Base-by-base conservation (phyloP, 2,888 invertebrate genomes). In the Ommatoiulus sabulosus region DNA sequence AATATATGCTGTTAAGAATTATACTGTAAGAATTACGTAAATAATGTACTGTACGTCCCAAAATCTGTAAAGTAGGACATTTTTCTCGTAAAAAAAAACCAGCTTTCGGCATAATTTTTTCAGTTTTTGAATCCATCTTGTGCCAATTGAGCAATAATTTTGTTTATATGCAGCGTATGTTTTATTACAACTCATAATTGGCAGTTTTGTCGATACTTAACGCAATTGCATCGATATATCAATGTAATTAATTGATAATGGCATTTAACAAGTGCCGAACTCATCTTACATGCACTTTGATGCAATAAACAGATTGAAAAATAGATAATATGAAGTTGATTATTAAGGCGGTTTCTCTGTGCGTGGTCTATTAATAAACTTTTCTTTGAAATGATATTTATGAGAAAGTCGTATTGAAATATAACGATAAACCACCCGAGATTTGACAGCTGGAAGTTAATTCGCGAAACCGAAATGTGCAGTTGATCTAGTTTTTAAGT, bases 311-410 rank as follows among this genome's bases (percentile, higher is more conserved):
- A 80, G 80, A 80, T 35, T 35, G 4, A 35, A 35, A 80, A 80
- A 80, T 80, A 35, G 80, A 80, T 80, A 35, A 80, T 35, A 35
- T 80, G 80, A 80, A 80, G 80, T 24, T 80, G 24, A 80, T 80
- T 80, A 80, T 80, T 80, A 80, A 35, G 80, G 80, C 80, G 80
- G 80, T 80, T 80, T 80, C 80, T 80, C 80, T 80, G 80, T 80
- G 24, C 3, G 24, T 35, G 15, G 35, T 80, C 80, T 80, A 80
- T 80, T 80, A 80, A 80, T 80, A 80, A 80, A 80, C 35, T 10
- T 80, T 80, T 80, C 80, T 80, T 80, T 80, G 80, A 80, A 35
- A 80, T 80, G 24, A 80, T 80, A 80, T 80, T 80, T 80, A 80
- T 80, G 80, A 35, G 80, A 80, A 80, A 80, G 15, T 35, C 35